A percentile compares a stretch with the other conserved stretches of the same genome.
These are phyloP conservation scores for Bembecia ichneumoniformis DNA, from an alignment of 2,888 invertebrate genomes.

Conservation along the genomic window DNA sequence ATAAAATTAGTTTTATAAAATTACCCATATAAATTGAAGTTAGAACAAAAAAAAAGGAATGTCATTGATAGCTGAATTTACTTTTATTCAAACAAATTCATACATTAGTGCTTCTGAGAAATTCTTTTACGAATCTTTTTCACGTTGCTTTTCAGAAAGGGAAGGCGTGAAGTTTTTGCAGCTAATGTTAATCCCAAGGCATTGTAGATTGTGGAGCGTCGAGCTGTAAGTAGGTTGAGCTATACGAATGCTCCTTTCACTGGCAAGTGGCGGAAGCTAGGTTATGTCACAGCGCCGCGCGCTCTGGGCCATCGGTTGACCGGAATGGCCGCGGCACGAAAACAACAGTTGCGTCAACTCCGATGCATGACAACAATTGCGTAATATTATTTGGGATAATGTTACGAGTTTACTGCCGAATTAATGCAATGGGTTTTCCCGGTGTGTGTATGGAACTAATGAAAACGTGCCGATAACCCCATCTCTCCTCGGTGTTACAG, in stretches of 20 bases:
- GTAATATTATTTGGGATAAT: slow-evolving; percentile 34
- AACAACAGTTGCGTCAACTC: slow-evolving; percentile 65
- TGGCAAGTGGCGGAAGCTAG: slow-evolving; percentile 55
- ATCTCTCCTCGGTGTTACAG: no score
- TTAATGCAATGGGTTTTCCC: neutral
- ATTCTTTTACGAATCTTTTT: no score
- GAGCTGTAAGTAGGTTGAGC: slow-evolving; percentile 8
- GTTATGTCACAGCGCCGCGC: slow-evolving; percentile 52
- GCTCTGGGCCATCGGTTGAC: slow-evolving; percentile 64
- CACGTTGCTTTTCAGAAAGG: no score
- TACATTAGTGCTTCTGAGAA: no score
- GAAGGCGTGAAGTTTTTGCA: no score
- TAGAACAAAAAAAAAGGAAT: no score
- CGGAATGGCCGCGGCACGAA: slow-evolving; percentile 63
- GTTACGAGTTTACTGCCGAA: neutral
- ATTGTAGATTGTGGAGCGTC: neutral
- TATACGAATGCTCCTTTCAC: slow-evolving; percentile 46
- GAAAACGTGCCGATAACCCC: no score
- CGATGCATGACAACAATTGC: slow-evolving; percentile 51
- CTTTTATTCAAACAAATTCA: no score
- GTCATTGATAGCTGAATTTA: no score
- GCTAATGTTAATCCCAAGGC: no score
- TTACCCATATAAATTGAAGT: no score
- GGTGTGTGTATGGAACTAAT: neutral
- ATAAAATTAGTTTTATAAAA: no score